Conservation (phyloP, 1,140 invertebrate species). For the Drosophila virilis region DNA sequence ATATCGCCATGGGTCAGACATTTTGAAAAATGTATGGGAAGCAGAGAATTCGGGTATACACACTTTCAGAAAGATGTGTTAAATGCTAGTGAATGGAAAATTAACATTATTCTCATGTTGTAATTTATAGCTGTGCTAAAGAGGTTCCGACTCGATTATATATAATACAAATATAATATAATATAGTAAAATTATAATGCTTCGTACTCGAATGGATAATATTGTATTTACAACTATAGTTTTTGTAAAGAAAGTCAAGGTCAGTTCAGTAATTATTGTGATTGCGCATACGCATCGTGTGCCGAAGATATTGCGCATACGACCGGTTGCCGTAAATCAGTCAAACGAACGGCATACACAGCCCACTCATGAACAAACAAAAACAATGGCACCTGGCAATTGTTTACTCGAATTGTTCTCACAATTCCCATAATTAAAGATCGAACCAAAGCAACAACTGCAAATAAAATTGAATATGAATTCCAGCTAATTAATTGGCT, state of each 20-base stretch:
- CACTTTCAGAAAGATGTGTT: background rate
- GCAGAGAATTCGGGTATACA: slow-evolving; percentile 2
- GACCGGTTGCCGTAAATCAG: slow-evolving; percentile 40
- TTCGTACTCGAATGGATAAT: no score
- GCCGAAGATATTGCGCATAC: slow-evolving; percentile 27
- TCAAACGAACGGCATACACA: background rate
- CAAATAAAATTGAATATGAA: slow-evolving; percentile 5
- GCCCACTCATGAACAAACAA: slow-evolving; percentile 6
- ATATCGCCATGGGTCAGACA: slow-evolving; percentile 6
- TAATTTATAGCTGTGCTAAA: slow-evolving; percentile 2
- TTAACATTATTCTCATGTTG: background rate
- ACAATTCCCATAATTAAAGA: slow-evolving; percentile 70
- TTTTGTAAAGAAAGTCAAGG: slow-evolving; percentile 31
- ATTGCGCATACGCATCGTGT: slow-evolving; percentile 46
- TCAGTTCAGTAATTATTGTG: background rate
- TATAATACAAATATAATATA: no score
- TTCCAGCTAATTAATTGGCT: slow-evolving; percentile 1
- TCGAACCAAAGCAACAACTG: slow-evolving; percentile 5
- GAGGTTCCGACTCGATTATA: background rate
- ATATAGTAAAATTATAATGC: no score
- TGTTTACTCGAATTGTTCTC: slow-evolving; percentile 62
- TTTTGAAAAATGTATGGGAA: background rate
- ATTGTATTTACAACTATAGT: no score
- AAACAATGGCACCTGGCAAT: slow-evolving; percentile 45
- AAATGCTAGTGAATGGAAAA: slow-evolving; percentile 14